These are phyloP conservation scores for Vanacampus margaritifer DNA, from an alignment of 2,113 vertebrate genomes.

Conservation along the genomic window DNA sequence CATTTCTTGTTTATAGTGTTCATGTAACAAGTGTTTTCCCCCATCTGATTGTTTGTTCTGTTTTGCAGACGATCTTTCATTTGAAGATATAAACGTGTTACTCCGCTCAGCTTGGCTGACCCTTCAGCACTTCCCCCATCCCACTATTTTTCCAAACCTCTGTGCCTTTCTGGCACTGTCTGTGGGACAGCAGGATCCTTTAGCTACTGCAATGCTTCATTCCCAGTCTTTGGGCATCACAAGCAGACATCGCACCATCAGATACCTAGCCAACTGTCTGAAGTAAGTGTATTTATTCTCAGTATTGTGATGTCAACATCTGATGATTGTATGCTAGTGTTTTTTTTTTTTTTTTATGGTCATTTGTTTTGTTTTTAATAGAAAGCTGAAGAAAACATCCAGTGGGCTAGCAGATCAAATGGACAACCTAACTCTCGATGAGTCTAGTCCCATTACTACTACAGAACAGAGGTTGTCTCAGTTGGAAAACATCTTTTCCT, in stretches of 20 bases:
- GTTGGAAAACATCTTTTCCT: conserved; percentile 78
- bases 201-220: conserved; percentile 79
- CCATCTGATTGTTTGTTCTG: background rate
- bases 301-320: background rate
- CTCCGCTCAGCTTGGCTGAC: conserved; percentile 73
- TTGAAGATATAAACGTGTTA: conserved; percentile 67
- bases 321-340: background rate
- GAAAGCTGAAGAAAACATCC: conserved; percentile 77
- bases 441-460: conserved; percentile 13
- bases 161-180: conserved; percentile 80
- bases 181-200: conserved; percentile 66
- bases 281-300: conserved; percentile 62
- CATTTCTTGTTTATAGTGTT: too few relatives aligned
- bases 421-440: conserved; percentile 69
- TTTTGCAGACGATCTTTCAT: conserved; percentile 65
- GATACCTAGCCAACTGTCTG: conserved; percentile 74
- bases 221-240: conserved; percentile 80
- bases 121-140: conserved; percentile 80
- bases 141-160: conserved; percentile 73
- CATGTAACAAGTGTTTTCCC: background rate
- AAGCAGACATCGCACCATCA: conserved; percentile 80
- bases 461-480: conserved; percentile 54
- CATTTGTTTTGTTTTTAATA: conserved; percentile 36
- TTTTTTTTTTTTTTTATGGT: background rate
- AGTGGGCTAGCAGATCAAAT: conserved; percentile 70